Conservation (phyloP, 2,888 invertebrate species). For the Drosophila lacicola region DNA sequence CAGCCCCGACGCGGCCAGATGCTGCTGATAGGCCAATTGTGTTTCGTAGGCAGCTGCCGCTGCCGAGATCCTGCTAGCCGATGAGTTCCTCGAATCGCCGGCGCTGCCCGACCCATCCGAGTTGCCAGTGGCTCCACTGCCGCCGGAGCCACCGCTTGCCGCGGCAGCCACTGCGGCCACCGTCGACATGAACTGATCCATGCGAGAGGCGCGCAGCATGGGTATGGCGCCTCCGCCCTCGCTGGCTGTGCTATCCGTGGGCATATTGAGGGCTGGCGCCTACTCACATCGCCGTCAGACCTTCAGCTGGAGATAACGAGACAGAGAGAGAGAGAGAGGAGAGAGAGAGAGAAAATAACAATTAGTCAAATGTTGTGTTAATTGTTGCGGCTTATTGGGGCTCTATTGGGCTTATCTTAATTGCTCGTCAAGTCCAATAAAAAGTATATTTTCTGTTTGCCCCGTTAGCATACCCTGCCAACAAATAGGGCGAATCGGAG, state of each 20-base stretch:
- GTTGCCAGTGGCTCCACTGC: slow-evolving; percentile 31
- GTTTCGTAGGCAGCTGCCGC: slow-evolving; percentile 86
- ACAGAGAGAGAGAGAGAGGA: slow-evolving; percentile 1
- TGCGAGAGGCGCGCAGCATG: slow-evolving; percentile 85
- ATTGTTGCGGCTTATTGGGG: slow-evolving; percentile 66
- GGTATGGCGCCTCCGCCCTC: slow-evolving; percentile 78
- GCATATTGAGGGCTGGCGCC: slow-evolving; percentile 70
- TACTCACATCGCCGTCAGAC: slow-evolving; percentile 70
- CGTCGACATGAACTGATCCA: slow-evolving; percentile 87
- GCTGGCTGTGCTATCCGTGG: slow-evolving; percentile 81
- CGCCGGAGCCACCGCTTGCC: slow-evolving; percentile 83
- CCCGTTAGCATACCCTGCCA: slow-evolving; percentile 18
- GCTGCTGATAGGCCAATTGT: slow-evolving; percentile 89
- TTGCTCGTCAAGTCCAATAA: slow-evolving; percentile 73
- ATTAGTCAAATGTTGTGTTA: slow-evolving; percentile 73
- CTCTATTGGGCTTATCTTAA: slow-evolving; percentile 72
- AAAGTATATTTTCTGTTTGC: slow-evolving; percentile 44
- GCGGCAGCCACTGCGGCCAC: slow-evolving; percentile 78
- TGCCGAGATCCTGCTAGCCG: slow-evolving; percentile 83
- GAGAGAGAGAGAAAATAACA: slow-evolving; percentile 49
- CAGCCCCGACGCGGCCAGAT: slow-evolving; percentile 86
- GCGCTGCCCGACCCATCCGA: slow-evolving; percentile 65
- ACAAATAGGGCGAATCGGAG: too few relatives aligned
- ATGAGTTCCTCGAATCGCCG: slow-evolving; percentile 79
- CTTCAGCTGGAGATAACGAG: slow-evolving; percentile 48